Evolutionary conservation across 2,797 vertebrate genomes (phyloP).

Genomic region (Dicrostonyx torquatus): DNA sequence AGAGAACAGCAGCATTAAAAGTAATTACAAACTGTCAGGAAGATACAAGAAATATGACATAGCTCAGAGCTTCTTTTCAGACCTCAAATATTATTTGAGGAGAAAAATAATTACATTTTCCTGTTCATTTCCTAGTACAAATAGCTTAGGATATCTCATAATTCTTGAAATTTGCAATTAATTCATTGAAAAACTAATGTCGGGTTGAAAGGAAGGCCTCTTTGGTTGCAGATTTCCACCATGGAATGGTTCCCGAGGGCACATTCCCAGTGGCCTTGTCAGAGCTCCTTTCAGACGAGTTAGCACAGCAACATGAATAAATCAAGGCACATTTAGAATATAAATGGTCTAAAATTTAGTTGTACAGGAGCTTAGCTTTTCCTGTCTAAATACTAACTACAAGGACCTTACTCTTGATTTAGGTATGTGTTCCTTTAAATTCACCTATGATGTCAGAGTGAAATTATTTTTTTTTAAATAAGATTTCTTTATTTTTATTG

Average conservation of each 20-base stretch:
- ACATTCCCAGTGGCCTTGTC: slow-evolving; percentile 47
- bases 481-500: too few species aligned
- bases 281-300: slow-evolving; percentile 70
- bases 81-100: slow-evolving; percentile 78
- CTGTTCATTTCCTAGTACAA: slow-evolving; percentile 78
- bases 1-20: slow-evolving; percentile 81
- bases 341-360: slow-evolving; percentile 60
- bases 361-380: slow-evolving; percentile 29
- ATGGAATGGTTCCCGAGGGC: slow-evolving; percentile 53
- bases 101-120: slow-evolving; percentile 83
- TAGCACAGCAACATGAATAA: slow-evolving; percentile 68
- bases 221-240: slow-evolving; percentile 64
- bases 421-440: background rate
- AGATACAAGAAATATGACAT: slow-evolving; percentile 79
- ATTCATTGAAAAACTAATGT: slow-evolving; percentile 70
- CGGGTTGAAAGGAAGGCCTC: slow-evolving; percentile 56
- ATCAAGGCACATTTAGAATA: slow-evolving; percentile 61
- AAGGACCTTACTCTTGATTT: slow-evolving; percentile 14
- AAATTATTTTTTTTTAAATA: too few species aligned
- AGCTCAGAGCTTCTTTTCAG: slow-evolving; percentile 79
- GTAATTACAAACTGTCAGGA: slow-evolving; percentile 81
- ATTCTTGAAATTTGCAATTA: slow-evolving; percentile 77
- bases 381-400: slow-evolving; percentile 17
- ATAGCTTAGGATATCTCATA: slow-evolving; percentile 78
- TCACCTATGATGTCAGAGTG: slow-evolving; percentile 13